Percentiles rank a stretch among this genome's conserved stretches.
phyloP scores from a whole-genome alignment of 2,113 vertebrate genomes.

The Psophia crepitans region DNA sequence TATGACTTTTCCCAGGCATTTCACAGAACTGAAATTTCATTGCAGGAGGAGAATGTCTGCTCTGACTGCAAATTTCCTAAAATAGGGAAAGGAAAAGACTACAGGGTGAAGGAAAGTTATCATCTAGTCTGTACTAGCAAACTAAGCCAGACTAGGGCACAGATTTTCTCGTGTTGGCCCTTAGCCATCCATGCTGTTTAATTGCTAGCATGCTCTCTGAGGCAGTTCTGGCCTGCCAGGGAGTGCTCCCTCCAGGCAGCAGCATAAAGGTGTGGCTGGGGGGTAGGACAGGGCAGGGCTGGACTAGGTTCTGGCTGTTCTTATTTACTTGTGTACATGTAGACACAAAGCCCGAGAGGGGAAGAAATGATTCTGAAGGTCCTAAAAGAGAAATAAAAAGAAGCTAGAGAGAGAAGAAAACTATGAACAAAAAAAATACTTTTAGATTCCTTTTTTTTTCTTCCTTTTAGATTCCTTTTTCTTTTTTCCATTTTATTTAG shows the following conservation, averaged over 20 bases:
- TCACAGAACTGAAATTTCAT: neutral
- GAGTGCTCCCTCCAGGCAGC: neutral
- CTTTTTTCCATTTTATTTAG: too few relatives aligned
- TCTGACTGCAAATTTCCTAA: neutral
- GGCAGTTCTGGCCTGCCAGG: neutral
- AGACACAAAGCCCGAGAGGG: neutral
- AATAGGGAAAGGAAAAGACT: neutral
- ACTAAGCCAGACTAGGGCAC: neutral
- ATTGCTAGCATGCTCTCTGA: neutral
- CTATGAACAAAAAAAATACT: neutral
- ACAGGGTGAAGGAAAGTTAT: neutral
- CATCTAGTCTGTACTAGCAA: neutral
- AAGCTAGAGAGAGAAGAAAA: neutral
- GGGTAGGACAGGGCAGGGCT: neutral
- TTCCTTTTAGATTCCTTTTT: neutral
- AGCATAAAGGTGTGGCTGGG: too few relatives aligned
- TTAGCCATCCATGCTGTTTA: neutral
- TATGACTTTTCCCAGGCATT: neutral
- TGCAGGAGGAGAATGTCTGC: neutral
- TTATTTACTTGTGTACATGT: neutral
- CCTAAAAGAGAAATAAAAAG: neutral
- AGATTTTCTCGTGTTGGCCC: neutral
- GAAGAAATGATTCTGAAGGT: neutral
- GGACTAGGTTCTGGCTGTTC: neutral
- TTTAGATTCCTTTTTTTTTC: neutral